phyloP scores from a whole-genome alignment of 2,113 vertebrate genomes.

The Hippolais icterina region DNA sequence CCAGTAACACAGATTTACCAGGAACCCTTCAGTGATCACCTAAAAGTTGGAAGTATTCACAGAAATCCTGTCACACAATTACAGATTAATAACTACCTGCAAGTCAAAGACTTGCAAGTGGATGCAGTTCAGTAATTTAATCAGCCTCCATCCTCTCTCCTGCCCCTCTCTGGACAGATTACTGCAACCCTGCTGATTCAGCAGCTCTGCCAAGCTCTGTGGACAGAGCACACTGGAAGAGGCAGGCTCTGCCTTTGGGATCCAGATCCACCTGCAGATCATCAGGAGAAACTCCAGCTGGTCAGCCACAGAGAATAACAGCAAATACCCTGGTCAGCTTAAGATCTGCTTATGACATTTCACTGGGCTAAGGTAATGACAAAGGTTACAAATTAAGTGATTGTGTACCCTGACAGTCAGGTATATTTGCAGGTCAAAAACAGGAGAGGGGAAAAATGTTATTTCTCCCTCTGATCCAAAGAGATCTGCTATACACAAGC shows the following conservation, averaged over 20 bases:
- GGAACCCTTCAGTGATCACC: background rate
- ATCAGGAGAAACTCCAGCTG: background rate
- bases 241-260: background rate
- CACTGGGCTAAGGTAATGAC: background rate
- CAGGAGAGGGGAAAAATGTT: background rate
- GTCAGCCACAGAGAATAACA: background rate
- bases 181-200: background rate
- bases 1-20: background rate
- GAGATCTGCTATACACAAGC: background rate
- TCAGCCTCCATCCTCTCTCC: background rate
- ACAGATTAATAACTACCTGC: background rate
- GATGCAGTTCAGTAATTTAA: background rate
- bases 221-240: background rate
- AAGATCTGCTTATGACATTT: background rate
- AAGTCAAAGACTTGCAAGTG: background rate
- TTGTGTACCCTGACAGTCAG: too few species aligned
- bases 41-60: background rate
- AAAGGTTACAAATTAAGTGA: background rate
- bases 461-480: background rate
- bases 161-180: background rate
- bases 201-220: background rate
- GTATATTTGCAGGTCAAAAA: background rate
- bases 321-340: background rate
- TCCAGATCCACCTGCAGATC: background rate
- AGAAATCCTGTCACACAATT: background rate